Conservation (phyloP, 2,113 vertebrate species). For the Symphodus melops region DNA sequence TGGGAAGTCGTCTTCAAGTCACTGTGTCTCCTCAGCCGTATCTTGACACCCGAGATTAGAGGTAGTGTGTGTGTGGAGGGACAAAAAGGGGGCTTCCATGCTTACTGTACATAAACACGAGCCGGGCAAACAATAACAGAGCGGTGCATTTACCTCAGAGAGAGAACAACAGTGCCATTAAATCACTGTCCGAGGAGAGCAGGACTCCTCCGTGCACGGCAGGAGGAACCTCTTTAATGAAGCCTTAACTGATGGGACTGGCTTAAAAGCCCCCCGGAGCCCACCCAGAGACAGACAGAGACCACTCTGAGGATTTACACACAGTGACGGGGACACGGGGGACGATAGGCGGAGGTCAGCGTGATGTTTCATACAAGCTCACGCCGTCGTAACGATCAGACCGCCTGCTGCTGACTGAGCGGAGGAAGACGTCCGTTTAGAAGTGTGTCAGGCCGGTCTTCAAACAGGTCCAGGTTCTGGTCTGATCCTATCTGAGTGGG, state of each 20-base stretch:
- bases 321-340: constrained; percentile 53
- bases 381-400: constrained; percentile 21
- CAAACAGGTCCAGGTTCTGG: constrained; percentile 64
- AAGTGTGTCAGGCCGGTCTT: constrained; percentile 48
- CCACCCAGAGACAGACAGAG: constrained; percentile 76
- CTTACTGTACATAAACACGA: constrained; percentile 67
- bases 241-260: constrained; percentile 85
- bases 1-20: constrained; percentile 34
- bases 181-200: constrained; percentile 66
- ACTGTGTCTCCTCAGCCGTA: constrained; percentile 62
- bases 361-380: constrained; percentile 21
- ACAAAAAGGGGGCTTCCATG: constrained; percentile 33
- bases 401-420: constrained; percentile 24
- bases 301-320: constrained; percentile 70
- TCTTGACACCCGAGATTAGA: constrained; percentile 75
- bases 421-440: constrained; percentile 33
- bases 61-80: constrained; percentile 17
- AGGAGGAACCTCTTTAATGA: constrained; percentile 76
- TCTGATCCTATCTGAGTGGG: constrained; percentile 77
- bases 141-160: constrained; percentile 66
- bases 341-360: constrained; percentile 28
- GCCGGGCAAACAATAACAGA: constrained; percentile 71
- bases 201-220: no score
- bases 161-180: constrained; percentile 68
- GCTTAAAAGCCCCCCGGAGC: constrained; percentile 78